These are phyloP conservation scores for Gallinago paraguaiae DNA, from an alignment of 2,113 vertebrate genomes.

Conservation along the genomic window DNA sequence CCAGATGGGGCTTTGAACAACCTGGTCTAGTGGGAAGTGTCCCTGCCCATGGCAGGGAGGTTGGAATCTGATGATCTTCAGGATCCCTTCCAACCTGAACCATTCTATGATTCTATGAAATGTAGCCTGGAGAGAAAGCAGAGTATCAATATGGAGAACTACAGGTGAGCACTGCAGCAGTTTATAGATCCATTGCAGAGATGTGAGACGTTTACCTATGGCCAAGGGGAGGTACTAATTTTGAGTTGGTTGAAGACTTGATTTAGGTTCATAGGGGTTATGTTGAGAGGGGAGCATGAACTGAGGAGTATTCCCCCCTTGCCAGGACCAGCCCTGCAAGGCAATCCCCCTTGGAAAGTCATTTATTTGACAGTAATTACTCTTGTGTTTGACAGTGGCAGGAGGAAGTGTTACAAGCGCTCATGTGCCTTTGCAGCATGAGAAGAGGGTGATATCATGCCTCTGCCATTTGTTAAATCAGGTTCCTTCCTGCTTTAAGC, in stretches of 20 bases:
- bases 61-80: too few relatives aligned
- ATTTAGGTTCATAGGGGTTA: neutral
- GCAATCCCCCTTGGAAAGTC: neutral
- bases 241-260: neutral
- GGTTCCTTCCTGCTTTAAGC: neutral
- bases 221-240: neutral
- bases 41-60: too few relatives aligned
- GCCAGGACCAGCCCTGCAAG: neutral
- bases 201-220: neutral
- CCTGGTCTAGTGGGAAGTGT: too few relatives aligned
- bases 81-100: too few relatives aligned
- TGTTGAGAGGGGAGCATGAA: neutral
- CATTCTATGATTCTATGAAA: neutral
- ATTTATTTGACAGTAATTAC: neutral
- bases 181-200: neutral
- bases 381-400: neutral
- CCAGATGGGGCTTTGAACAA: too few relatives aligned
- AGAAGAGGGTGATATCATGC: neutral
- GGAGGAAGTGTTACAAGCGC: neutral
- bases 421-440: fast-evolving
- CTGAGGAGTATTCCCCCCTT: neutral
- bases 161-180: neutral
- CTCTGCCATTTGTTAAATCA: neutral
- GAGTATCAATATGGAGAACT: neutral
- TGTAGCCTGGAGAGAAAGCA: neutral